Evolutionary conservation across 2,113 vertebrate species (phyloP), one percentile per base, ranked within the genome.

Genomic region (Anguilla rostrata): DNA sequence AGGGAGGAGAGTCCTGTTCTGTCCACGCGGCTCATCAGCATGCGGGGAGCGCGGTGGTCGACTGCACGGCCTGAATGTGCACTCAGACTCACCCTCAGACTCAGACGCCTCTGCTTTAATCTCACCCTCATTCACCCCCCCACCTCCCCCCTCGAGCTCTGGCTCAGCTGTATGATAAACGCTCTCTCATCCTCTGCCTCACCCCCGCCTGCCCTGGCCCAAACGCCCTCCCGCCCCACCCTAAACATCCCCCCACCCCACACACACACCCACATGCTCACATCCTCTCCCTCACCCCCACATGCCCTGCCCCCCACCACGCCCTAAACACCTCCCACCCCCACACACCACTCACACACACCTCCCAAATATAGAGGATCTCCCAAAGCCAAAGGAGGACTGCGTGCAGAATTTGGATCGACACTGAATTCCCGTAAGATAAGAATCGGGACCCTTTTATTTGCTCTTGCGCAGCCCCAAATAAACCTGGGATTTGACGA

Each of bases 121-220:
- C 97, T 97, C 95, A 91, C 95, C 93, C 94, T 95, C 34, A 34
- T 34, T 34, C 34, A 34, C 34, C 34, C 34, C 34, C 34, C 34
- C 34, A 0, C 34, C 34, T 96, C 95, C 94, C 93, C 93, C 90
- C 34, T 93, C 88, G 95, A 94, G 95, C 93, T 92, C 94, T 91
- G 94, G 94, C 96, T 97, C 96, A 97, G 96, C 96, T 97, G 96
- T 94, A 95, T 94, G 93, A 97, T 97, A 97, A 97, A 97, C 96
- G 95, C 94, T 93, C 91, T 92, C 92, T 94, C 93, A 94, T 93
- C 94, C 89, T 94, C 94, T 85, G 8, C 53, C 60, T 29, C 71
- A 75, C n/a, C 71, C 29, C 71, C 11, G 5, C 9, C 1, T 34
- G 71, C 89, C 90, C 34, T 34, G 34, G 1, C 43, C 4, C 0